phyloP scores from a whole-genome alignment of 2,113 vertebrate species.

The Tinamus guttatus region DNA sequence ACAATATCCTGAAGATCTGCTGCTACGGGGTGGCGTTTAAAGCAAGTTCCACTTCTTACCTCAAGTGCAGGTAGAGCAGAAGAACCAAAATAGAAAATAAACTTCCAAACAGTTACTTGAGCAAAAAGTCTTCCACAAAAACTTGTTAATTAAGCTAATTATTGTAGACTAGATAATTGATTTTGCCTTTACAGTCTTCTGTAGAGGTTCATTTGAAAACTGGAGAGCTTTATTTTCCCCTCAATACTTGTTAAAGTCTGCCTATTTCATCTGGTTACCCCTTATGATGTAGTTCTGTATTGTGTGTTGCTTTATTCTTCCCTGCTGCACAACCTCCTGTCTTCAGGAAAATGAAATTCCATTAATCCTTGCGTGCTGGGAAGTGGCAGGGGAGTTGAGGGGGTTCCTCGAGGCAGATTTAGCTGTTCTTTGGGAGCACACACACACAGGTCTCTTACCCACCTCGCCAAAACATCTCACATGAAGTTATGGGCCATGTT shows the following conservation, averaged over 20 bases:
- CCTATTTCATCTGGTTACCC: neutral
- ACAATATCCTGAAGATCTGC: slow-evolving; percentile 60
- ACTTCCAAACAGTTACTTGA: slow-evolving; percentile 1
- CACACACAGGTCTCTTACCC: slow-evolving; percentile 41
- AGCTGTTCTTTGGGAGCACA: neutral
- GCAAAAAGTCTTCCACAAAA: slow-evolving; percentile 7
- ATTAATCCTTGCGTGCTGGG: neutral
- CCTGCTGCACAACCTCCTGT: neutral
- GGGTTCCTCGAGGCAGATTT: neutral
- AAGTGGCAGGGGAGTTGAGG: rapidly evolving
- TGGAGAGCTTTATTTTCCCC: neutral
- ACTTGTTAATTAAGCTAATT: neutral
- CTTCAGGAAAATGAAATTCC: neutral
- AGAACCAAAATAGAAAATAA: neutral
- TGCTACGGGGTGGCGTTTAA: slow-evolving; percentile 6
- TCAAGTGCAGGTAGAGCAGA: slow-evolving; percentile 39
- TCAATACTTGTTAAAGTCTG: neutral
- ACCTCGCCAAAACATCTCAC: slow-evolving; percentile 3
- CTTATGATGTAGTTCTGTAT: neutral
- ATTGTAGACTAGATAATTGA: neutral
- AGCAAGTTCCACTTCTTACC: slow-evolving; percentile 24
- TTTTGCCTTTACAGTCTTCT: neutral
- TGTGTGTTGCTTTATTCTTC: neutral
- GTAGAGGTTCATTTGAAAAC: neutral
- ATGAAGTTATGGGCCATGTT: neutral